Evolutionary conservation across 2,797 vertebrate genomes (phyloP), one percentile per base, ranked within the genome.

Genomic region (Phyllotis vaccarum): DNA sequence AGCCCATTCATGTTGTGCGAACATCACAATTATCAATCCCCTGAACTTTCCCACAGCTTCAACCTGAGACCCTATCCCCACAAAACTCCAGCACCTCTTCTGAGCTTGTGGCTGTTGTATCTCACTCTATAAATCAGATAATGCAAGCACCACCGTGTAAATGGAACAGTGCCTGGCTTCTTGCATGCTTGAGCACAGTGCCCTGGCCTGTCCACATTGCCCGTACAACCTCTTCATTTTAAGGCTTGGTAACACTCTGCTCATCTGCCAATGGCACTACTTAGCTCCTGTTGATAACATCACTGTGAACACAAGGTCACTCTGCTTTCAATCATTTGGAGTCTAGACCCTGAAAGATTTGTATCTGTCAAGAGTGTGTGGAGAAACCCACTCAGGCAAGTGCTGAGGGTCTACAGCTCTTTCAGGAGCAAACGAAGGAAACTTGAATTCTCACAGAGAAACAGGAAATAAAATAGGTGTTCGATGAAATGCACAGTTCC

Each of bases 71-170:
- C 5, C 58, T 72, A 40, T 4, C 22, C 58, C 40, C 60, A 24
- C 2, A 6, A 0, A n/a, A 49, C 11, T 0, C n/a, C 29, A 19
- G 16, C 11, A 19, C 68, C 76, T 43, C 11, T 31, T 24, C 43
- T 29, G 0, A 3, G 72, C 10, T 1, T 2, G 6, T 68, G 82
- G 19, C 14, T 13, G 17, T 11, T 64, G 31, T 49, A 49, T 8
- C 74, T 43, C 54, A n/a, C n/a, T 46, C 62, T 6, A 5, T 0
- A 34, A 34, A 2, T 19, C 1, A 3, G 27, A 22, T 0, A 2
- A 29, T 14, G 2, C n/a, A 0, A 16, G 52, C 31, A 5, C 62
- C 46, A 3, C 56, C 27, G 0, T 1, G 0, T 16, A 2, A 22
- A n/a, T 3, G 12, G 54, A 27, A 2, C 11, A 31, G 3, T 0